Percentiles rank a stretch among this genome's conserved stretches.
These are phyloP conservation scores for Motacilla tschutschensis DNA, from an alignment of 2,113 vertebrate species.

Conservation along the genomic window DNA sequence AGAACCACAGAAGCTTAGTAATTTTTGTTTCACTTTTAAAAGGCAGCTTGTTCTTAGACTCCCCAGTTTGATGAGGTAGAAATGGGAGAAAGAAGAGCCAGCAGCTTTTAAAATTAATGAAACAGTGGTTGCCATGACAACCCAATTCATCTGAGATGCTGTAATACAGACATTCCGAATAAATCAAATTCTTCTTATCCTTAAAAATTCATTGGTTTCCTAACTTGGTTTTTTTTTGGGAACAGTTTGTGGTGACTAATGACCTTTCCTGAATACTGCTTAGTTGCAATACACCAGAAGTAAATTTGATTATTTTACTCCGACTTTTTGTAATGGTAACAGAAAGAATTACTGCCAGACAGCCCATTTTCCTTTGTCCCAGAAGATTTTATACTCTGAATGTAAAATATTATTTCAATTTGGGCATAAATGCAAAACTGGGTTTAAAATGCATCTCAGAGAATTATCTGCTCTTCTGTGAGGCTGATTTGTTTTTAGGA, in stretches of 20 bases:
- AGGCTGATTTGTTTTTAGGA: background rate
- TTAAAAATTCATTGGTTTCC: background rate
- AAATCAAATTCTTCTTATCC: background rate
- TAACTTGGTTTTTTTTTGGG: background rate
- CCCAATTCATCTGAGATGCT: background rate
- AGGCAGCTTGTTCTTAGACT: background rate
- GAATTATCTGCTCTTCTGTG: background rate
- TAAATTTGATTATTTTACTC: background rate
- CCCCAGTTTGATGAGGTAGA: background rate
- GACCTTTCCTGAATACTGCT: background rate
- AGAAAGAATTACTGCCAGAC: background rate
- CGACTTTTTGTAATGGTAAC: background rate
- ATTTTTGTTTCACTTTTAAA: conserved; percentile 25
- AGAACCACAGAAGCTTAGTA: background rate
- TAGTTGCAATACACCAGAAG: background rate
- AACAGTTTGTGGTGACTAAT: background rate
- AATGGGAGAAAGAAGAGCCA: background rate
- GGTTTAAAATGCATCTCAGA: background rate
- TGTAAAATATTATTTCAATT: background rate
- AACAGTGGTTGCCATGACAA: conserved; percentile 16
- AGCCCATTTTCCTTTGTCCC: background rate
- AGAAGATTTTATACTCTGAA: background rate
- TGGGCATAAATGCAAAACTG: background rate
- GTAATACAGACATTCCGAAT: background rate
- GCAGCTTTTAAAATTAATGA: conserved; percentile 15